Evolutionary conservation across 2,113 vertebrate species (phyloP).

Genomic region (Dendropsophus ebraccatus): DNA sequence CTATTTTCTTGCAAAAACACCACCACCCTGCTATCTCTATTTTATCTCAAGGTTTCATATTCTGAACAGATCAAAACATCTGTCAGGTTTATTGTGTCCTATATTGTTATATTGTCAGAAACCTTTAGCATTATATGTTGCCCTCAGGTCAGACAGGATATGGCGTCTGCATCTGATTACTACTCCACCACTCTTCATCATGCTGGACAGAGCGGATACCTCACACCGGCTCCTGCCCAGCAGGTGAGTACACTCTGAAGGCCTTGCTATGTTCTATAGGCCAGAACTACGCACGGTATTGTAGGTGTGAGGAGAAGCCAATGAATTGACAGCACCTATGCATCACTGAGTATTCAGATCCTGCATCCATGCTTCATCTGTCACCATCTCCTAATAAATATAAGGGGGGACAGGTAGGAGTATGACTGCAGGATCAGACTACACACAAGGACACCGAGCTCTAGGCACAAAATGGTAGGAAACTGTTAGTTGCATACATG

Average conservation of each 20-base stretch:
- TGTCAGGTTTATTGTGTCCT: too few species aligned
- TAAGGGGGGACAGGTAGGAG: neutral
- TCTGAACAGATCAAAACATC: too few species aligned
- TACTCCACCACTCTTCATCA: conserved; percentile 69
- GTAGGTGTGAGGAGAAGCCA: neutral
- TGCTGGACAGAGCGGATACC: conserved; percentile 69
- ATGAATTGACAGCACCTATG: too few species aligned
- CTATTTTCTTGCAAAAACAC: too few species aligned
- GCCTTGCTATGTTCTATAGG: too few species aligned
- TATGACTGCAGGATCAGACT: neutral
- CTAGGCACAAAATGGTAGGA: neutral
- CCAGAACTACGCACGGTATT: neutral
- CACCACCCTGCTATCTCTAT: too few species aligned
- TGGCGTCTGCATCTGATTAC: conserved; percentile 71
- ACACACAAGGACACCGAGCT: neutral
- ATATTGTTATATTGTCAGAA: too few species aligned
- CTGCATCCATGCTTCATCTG: too few species aligned
- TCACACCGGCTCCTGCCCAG: conserved; percentile 66
- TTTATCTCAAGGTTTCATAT: too few species aligned
- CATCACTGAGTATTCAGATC: too few species aligned
- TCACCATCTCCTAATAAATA: too few species aligned
- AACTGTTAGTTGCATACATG: neutral
- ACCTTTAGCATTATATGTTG: neutral
- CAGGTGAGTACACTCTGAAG: conserved; percentile 60
- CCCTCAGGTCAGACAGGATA: conserved; percentile 71